Percentiles rank a stretch among this genome's conserved stretches.
Conservation (phyloP, 1,140 invertebrate genomes). For the Drosophila albomicans region DNA sequence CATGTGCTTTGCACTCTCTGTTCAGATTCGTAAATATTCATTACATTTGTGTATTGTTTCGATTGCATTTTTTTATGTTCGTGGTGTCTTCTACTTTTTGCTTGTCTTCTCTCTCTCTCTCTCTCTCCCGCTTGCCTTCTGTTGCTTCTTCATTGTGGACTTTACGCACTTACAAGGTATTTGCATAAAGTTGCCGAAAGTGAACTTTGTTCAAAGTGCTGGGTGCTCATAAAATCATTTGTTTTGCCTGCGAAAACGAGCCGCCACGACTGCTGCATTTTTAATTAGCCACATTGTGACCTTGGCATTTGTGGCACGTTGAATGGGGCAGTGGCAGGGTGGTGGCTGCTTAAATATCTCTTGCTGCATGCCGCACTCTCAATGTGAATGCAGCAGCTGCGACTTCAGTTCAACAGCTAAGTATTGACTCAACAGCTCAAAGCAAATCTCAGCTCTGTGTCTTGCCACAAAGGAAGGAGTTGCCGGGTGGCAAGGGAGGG, state of each 20-base stretch:
- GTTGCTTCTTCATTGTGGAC: constrained; percentile 26
- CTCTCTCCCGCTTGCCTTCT: not conserved
- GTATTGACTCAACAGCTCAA: constrained; percentile 47
- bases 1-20: constrained; percentile 62
- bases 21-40: constrained; percentile 76
- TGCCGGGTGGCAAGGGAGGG: constrained; percentile 41
- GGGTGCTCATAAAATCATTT: constrained; percentile 35
- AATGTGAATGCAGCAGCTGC: constrained; percentile 65
- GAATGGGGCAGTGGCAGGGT: not conserved
- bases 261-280: constrained; percentile 54
- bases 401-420: constrained; percentile 26
- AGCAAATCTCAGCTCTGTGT: constrained; percentile 59
- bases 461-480: constrained; percentile 39
- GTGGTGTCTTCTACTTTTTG: not conserved
- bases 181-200: constrained; percentile 76
- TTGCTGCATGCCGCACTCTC: not conserved
- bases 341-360: not conserved
- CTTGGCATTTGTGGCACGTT: constrained; percentile 32
- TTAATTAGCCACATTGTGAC: constrained; percentile 68
- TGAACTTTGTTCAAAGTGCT: constrained; percentile 34
- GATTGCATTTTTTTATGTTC: constrained; percentile 10
- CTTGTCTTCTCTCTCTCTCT: not conserved
- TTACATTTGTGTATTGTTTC: constrained; percentile 69
- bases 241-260: constrained; percentile 30
- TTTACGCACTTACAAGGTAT: constrained; percentile 49